These are phyloP conservation scores for Chlorops oryzae DNA, from an alignment of 1,140 invertebrate species.

Conservation along the genomic window DNA sequence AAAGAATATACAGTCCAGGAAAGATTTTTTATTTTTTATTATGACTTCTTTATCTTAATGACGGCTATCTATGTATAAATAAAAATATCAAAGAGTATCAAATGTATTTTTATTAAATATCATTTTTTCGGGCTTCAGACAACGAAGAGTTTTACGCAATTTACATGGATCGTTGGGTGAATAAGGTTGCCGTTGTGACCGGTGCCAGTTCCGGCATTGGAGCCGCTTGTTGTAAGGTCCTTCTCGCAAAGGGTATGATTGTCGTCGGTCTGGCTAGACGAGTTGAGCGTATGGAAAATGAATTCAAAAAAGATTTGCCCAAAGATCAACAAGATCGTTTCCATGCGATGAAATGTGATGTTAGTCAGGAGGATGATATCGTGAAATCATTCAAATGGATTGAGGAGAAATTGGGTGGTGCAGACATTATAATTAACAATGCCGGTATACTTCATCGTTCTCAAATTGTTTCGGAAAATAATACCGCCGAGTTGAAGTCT, in stretches of 20 bases:
- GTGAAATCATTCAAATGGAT: conserved; percentile 57
- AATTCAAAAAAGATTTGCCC: conserved; percentile 22
- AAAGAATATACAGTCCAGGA: too few species aligned
- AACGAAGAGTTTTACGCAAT: too few species aligned
- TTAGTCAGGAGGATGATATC: conserved; percentile 58
- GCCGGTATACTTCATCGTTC: conserved; percentile 51
- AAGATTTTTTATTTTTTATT: too few species aligned
- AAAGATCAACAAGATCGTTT: conserved; percentile 34
- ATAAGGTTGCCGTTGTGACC: conserved; percentile 61
- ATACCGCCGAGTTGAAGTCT: conserved; percentile 18
- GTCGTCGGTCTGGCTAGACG: conserved; percentile 64
- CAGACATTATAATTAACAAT: conserved; percentile 66
- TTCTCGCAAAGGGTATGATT: conserved; percentile 55
- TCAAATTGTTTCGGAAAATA: conserved; percentile 6
- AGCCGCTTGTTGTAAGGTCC: conserved; percentile 47
- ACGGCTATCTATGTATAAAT: neutral
- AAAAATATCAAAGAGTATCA: neutral
- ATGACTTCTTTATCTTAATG: too few species aligned
- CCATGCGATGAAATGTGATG: conserved; percentile 53
- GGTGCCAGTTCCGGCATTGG: conserved; percentile 65
- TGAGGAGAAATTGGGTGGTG: conserved; percentile 53
- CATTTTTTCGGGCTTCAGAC: too few species aligned
- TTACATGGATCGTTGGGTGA: conserved; percentile 61
- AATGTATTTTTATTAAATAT: neutral
- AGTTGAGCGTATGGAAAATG: conserved; percentile 51